These are phyloP conservation scores for Mastomys coucha DNA, from an alignment of 2,113 vertebrate species.

Conservation along the genomic window DNA sequence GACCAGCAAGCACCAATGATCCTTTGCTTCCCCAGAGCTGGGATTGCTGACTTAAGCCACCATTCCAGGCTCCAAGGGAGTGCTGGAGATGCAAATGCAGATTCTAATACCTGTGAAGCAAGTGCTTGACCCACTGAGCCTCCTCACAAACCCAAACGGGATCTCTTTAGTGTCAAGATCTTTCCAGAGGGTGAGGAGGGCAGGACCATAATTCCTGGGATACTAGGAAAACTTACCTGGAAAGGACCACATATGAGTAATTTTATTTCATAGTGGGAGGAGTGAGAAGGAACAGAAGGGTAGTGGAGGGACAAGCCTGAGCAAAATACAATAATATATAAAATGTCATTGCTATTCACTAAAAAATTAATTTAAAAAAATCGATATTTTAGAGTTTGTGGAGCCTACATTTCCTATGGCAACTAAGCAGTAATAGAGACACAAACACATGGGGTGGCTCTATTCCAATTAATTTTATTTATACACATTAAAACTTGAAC, in stretches of 20 bases:
- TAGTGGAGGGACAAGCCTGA: background rate
- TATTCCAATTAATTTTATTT: background rate
- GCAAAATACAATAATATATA: background rate
- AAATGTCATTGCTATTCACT: background rate
- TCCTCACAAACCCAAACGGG: background rate
- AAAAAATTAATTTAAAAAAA: background rate
- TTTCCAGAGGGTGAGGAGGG: background rate
- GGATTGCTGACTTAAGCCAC: background rate
- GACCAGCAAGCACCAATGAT: background rate
- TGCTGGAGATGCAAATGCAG: background rate
- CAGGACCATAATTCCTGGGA: background rate
- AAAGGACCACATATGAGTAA: background rate
- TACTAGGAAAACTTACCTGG: too few relatives aligned
- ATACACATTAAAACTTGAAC: background rate
- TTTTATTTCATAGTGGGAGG: background rate
- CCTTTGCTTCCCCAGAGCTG: background rate
- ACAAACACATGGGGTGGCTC: background rate
- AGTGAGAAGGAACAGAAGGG: background rate
- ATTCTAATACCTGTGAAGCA: too few relatives aligned
- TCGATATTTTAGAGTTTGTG: background rate
- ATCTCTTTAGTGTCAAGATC: background rate
- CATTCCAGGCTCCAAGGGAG: background rate
- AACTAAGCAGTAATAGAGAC: background rate
- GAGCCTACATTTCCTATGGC: background rate
- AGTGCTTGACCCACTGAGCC: too few relatives aligned